phyloP scores from a whole-genome alignment of 1,140 invertebrate genomes.

The Hycleus phaleratus region DNA sequence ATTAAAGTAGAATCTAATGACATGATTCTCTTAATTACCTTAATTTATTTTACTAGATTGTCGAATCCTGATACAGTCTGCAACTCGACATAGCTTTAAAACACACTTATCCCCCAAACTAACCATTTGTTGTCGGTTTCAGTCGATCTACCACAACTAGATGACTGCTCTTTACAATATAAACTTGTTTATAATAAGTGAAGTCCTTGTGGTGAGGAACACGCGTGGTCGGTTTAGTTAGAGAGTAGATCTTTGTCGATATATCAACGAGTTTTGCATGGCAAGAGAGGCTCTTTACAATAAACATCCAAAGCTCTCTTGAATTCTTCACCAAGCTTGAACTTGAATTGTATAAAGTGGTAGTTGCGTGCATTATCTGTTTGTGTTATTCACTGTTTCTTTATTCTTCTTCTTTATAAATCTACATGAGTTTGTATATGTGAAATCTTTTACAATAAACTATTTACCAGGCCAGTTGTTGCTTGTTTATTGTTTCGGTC shows the following conservation, averaged over 20 bases:
- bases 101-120: too few relatives aligned
- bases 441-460: slow-evolving; percentile 8
- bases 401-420: too few relatives aligned
- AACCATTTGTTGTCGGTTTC: too few relatives aligned
- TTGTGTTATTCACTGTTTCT: background rate
- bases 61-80: background rate
- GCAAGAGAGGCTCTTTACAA: too few relatives aligned
- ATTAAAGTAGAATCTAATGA: slow-evolving; percentile 38
- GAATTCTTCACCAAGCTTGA: slow-evolving; percentile 10
- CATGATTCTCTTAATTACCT: slow-evolving; percentile 41
- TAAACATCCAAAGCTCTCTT: background rate
- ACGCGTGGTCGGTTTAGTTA: slow-evolving; percentile 23
- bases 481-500: slow-evolving; percentile 16
- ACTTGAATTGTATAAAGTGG: background rate
- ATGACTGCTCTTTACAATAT: slow-evolving; percentile 3
- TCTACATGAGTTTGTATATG: too few relatives aligned
- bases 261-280: slow-evolving; percentile 19
- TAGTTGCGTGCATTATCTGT: slow-evolving; percentile 16
- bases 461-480: slow-evolving; percentile 19
- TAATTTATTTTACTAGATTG: slow-evolving; percentile 39
- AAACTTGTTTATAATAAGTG: slow-evolving; percentile 26
- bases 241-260: slow-evolving; percentile 23
- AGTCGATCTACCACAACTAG: too few relatives aligned
- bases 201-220: slow-evolving; percentile 19
- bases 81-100: too few relatives aligned